Evolutionary conservation across 2,797 vertebrate species (phyloP).

Genomic region (Halcyon chelicuti): DNA sequence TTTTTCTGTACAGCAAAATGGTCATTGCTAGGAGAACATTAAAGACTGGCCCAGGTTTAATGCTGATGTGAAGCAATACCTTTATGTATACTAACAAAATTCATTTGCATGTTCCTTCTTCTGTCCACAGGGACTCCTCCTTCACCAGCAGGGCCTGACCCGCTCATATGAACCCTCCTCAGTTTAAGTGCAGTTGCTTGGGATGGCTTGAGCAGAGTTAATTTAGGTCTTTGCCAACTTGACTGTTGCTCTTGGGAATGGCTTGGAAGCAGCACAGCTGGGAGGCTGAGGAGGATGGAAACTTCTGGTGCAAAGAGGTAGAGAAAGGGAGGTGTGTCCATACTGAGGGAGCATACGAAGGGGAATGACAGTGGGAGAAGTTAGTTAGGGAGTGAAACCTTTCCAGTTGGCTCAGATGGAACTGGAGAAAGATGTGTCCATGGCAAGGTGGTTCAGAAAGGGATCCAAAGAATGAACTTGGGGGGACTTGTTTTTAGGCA

Average conservation of each 20-base stretch:
- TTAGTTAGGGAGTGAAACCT: neutral
- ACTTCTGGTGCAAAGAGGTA: neutral
- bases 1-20: neutral
- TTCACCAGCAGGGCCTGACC: fast-evolving
- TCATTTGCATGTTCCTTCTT: neutral
- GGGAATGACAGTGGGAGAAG: neutral
- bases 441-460: neutral
- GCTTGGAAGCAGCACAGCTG: neutral
- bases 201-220: neutral
- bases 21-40: neutral
- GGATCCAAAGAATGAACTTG: neutral
- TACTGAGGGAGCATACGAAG: neutral
- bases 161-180: neutral
- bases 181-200: neutral
- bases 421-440: neutral
- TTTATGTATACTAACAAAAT: neutral
- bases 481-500: neutral
- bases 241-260: neutral
- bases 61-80: neutral
- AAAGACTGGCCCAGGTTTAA: neutral
- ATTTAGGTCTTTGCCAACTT: neutral
- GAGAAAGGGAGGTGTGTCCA: neutral
- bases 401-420: neutral
- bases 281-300: neutral
- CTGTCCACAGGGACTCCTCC: neutral